A percentile compares a stretch with the other conserved stretches of the same genome.
These are phyloP conservation scores for Propsilocerus akamusi DNA, from an alignment of 1,140 invertebrate genomes.

Conservation along the genomic window DNA sequence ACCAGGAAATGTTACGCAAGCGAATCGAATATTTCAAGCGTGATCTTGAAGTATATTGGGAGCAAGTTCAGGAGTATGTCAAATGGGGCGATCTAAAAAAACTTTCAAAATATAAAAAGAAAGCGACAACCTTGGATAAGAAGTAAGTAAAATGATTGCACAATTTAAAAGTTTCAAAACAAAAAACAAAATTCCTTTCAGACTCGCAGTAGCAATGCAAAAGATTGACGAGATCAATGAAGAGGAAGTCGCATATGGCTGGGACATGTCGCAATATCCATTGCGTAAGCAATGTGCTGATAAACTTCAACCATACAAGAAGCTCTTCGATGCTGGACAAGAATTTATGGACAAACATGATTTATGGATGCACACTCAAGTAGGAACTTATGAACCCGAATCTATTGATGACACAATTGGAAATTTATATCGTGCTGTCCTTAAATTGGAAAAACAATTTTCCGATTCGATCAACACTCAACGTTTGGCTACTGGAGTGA, in stretches of 20 bases:
- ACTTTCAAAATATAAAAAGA: slow-evolving; percentile 65
- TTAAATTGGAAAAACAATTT: slow-evolving; percentile 79
- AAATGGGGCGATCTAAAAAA: slow-evolving; percentile 78
- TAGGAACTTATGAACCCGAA: slow-evolving; percentile 75
- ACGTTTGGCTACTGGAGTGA: slow-evolving; percentile 41
- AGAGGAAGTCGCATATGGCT: slow-evolving; percentile 79
- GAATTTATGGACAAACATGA: slow-evolving; percentile 72
- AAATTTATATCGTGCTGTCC: slow-evolving; percentile 60
- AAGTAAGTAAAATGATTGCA: slow-evolving; percentile 31
- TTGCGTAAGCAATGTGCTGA: slow-evolving; percentile 54
- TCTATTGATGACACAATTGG: slow-evolving; percentile 68
- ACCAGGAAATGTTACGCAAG: slow-evolving; percentile 57
- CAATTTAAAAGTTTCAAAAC: neutral
- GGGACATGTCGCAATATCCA: slow-evolving; percentile 79
- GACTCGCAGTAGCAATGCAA: slow-evolving; percentile 45
- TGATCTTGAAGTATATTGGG: slow-evolving; percentile 61
- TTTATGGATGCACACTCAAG: slow-evolving; percentile 63
- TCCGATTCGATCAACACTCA: slow-evolving; percentile 42
- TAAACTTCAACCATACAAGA: slow-evolving; percentile 65
- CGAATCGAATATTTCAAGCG: slow-evolving; percentile 24
- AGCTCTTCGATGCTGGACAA: slow-evolving; percentile 71
- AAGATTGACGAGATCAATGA: slow-evolving; percentile 81
- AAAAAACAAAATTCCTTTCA: slow-evolving; percentile 10
- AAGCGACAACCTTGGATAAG: slow-evolving; percentile 54
- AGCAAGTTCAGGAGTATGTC: slow-evolving; percentile 70